phyloP scores from a whole-genome alignment of 1,140 invertebrate species.

The Drosophila saltans region DNA sequence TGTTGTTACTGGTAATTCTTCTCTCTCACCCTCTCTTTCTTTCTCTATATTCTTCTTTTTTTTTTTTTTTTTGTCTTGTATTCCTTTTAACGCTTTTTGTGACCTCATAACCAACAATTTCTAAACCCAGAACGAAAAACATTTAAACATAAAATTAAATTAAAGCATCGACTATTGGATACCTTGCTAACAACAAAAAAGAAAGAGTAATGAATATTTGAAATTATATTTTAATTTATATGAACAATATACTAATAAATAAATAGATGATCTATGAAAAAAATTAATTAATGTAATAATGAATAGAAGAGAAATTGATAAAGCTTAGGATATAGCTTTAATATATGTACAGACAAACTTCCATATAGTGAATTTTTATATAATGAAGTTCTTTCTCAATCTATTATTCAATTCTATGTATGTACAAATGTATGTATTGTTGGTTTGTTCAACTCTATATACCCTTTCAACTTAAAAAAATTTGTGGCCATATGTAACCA shows the following conservation, averaged over 20 bases:
- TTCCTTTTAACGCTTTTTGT: slow-evolving; percentile 63
- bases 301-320: not conserved
- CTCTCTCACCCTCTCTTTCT: slow-evolving; percentile 33
- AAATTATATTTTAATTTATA: too few species aligned
- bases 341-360: too few species aligned
- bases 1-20: slow-evolving; percentile 25
- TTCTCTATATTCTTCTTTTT: not conserved
- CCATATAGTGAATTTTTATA: too few species aligned
- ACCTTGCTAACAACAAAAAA: not conserved
- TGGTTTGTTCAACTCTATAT: not conserved
- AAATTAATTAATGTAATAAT: too few species aligned
- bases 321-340: slow-evolving; percentile 4
- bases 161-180: not conserved
- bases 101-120: slow-evolving; percentile 63
- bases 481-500: not conserved
- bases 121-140: slow-evolving; percentile 58
- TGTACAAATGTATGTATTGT: too few species aligned
- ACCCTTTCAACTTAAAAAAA: not conserved
- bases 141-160: not conserved
- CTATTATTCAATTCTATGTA: too few species aligned
- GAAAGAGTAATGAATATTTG: too few species aligned
- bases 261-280: too few species aligned
- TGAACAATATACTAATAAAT: too few species aligned
- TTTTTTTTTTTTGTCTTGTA: slow-evolving; percentile 14
- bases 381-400: too few species aligned